These are phyloP conservation scores for Sardina pilchardus DNA, from an alignment of 2,113 vertebrate genomes.

Conservation along the genomic window DNA sequence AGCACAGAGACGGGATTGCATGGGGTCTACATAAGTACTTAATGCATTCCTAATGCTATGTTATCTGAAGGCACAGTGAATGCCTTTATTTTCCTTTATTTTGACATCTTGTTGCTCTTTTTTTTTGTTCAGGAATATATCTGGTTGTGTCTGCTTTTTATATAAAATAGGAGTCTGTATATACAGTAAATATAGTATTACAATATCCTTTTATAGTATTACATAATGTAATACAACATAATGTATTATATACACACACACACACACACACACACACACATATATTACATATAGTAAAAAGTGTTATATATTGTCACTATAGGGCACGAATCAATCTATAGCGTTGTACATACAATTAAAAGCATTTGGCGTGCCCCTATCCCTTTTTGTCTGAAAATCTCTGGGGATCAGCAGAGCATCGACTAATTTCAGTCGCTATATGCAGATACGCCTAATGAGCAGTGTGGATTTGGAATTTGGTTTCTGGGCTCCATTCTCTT, in stretches of 20 bases:
- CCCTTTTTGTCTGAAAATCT: neutral
- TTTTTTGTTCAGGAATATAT: neutral
- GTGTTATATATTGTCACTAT: too few relatives aligned
- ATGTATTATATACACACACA: too few relatives aligned
- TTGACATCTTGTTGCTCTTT: neutral
- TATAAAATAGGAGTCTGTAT: neutral
- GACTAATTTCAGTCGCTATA: neutral
- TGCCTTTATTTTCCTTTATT: slow-evolving; percentile 21
- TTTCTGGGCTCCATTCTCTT: neutral
- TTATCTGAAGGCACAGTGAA: slow-evolving; percentile 6
- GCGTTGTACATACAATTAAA: neutral
- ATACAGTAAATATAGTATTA: neutral
- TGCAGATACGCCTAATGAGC: neutral
- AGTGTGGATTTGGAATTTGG: neutral
- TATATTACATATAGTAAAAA: too few relatives aligned
- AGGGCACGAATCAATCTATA: too few relatives aligned
- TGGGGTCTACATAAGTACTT: slow-evolving; percentile 11
- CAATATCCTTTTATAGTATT: neutral
- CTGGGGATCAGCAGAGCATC: neutral
- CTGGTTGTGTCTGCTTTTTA: neutral
- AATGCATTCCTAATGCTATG: slow-evolving; percentile 38
- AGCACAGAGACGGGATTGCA: neutral
- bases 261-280: too few relatives aligned
- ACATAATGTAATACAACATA: too few relatives aligned
- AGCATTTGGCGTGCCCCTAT: neutral